phyloP scores from a whole-genome alignment of 92 coral and sea anemone species.

The Bergia sp. region DNA sequence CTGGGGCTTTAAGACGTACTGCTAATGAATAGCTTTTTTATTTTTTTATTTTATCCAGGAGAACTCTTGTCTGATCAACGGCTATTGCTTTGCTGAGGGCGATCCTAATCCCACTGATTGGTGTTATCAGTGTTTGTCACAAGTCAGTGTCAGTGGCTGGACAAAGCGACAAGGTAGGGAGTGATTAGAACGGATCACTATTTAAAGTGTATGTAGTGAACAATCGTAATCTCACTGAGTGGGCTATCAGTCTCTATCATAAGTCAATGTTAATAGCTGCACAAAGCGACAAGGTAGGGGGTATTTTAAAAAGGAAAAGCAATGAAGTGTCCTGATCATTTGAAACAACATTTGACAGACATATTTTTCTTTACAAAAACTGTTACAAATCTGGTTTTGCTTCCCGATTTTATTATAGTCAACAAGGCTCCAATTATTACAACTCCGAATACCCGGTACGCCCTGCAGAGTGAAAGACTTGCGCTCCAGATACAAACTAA shows the following conservation, averaged over 20 bases:
- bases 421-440: conserved; percentile 29
- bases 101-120: conserved; percentile 31
- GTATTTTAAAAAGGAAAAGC: too few relatives aligned
- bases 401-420: neutral
- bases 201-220: too few relatives aligned
- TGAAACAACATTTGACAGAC: too few relatives aligned
- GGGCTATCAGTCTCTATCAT: conserved; percentile 27
- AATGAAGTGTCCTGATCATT: too few relatives aligned
- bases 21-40: too few relatives aligned
- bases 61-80: conserved; percentile 37
- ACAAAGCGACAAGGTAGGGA: too few relatives aligned
- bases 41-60: neutral
- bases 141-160: neutral
- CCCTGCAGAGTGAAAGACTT: conserved; percentile 12
- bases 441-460: conserved; percentile 25
- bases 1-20: too few relatives aligned
- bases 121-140: conserved; percentile 30
- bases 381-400: too few relatives aligned
- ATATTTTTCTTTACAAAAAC: too few relatives aligned
- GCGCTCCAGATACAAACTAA: conserved; percentile 21
- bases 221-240: conserved; percentile 13
- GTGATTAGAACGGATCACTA: too few relatives aligned
- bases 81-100: conserved; percentile 36
- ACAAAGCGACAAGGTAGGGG: too few relatives aligned
- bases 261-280: neutral